Base-by-base conservation (phyloP, 2,113 vertebrate species). In the Oncorhynchus keta region DNA sequence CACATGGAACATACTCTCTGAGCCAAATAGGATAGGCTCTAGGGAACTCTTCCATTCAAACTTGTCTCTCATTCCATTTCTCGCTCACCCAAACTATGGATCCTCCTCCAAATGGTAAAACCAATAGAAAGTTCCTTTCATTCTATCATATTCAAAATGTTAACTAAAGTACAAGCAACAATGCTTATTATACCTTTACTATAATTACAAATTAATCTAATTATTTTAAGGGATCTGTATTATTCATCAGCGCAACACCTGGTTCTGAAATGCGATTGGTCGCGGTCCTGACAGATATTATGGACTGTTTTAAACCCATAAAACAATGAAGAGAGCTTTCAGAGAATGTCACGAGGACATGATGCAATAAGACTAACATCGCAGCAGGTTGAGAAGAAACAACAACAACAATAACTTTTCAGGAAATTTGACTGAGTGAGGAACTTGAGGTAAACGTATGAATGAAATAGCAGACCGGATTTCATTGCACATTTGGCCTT, bases 1-100 rank as follows among this genome's bases (percentile, higher is more conserved):
- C 80, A 92, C 79, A 89, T 84, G 89, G 87, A 88, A 90, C 73
- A 75, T 85, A 85, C 90, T 91, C 72, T 84, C 68, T 70, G 22
- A 79, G 87, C 72, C 20, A 75, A 76, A 70, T 78, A 59, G 45
- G n/a, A 55, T 28, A 51, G 57, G 24, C 26, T 8, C 7, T n/a
- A 74, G 26, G 51, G 81, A 74, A 81, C 68, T n/a, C 39, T 45
- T 45, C 39, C 79, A 71, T 61, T 62, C 7, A 64, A 77, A 76
- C 73, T 64, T 45, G 9, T 39, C 39, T 45, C 2, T 45, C 9
- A 45, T 39, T 39, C 7, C 45, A 68, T 20, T 28, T 82, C 55
- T 3, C 64, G 59, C 16, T 5, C 13, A 68, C 30, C 16, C 16
- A 32, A 32, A 61, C 59, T 61, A 20, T 22, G 16, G 18, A 61